Base-by-base conservation (phyloP, 2,113 vertebrate genomes). In the Romanogobio albipinnatus region DNA sequence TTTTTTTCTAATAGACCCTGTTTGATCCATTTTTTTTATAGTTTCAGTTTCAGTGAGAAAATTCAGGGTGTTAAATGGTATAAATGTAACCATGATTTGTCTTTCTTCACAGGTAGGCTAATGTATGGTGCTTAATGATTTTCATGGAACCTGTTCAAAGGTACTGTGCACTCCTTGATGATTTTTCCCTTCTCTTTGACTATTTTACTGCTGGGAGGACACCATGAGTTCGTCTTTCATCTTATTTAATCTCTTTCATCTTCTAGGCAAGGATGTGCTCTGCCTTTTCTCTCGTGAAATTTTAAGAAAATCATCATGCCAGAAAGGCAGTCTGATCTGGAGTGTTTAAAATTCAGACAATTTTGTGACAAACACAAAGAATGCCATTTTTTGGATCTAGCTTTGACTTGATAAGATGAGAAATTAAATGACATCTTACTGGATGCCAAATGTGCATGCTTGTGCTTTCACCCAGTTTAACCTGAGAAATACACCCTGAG, bases 71-170 rank as follows among this genome's bases (percentile, higher is more conserved):
- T 51, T 75, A 29, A 5, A 76, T 10, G 8, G 8, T 51, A 5
- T 53, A 36, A 39, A 81, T 84, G 13, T 58, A 36, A 47, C 51
- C 22, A 58, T 4, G 66, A 24, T 74, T 53, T 78, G 1, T 85
- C 29, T 74, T 66, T 76, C 73, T 79, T 78, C 43, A 33, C 87
- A 90, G 89, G 85, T 88, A n/a, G n/a, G n/a, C n/a, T n/a, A 3
- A 84, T 84, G 39, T 86, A 90, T 58, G 64, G 64, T 64, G 70
- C 73, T 74, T 24, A 14, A 66, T 70, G 51, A 70, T 26, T 17
- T 66, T 29, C 24, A 49, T 9, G 62, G 19, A 71, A 8, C 14
- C 51, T 5, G n/a, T n/a, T 79, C 29, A 47, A 49, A 59, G 76
- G 15, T 56, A 17, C n/a, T 17, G 9, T 71, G 76, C 22, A 24